Percentiles rank a stretch among this genome's conserved stretches.
phyloP scores from a whole-genome alignment of 1,140 invertebrate species.

The Portunus trituberculatus region DNA sequence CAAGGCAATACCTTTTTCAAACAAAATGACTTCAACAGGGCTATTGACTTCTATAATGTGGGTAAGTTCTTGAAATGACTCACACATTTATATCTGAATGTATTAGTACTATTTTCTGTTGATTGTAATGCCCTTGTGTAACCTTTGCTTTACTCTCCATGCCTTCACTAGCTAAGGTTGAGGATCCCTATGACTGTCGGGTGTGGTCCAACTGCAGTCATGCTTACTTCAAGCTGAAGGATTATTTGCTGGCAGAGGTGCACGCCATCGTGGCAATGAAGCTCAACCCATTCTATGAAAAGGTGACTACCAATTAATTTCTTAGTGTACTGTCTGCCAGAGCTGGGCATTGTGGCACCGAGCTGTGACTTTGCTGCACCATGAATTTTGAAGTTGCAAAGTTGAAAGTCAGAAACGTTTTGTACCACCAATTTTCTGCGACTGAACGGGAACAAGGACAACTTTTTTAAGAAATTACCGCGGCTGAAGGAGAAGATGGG shows the following conservation, averaged over 20 bases:
- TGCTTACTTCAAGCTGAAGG: slow-evolving; percentile 43
- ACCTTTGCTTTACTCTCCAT: neutral
- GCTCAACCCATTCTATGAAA: slow-evolving; percentile 59
- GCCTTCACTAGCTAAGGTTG: slow-evolving; percentile 16
- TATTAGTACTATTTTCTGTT: neutral
- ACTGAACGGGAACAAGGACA: too few relatives aligned
- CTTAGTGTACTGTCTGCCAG: neutral
- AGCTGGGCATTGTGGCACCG: too few relatives aligned
- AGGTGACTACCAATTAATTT: neutral
- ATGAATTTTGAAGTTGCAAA: too few relatives aligned
- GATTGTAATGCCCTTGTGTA: neutral
- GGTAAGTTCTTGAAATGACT: slow-evolving; percentile 37
- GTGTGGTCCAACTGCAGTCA: slow-evolving; percentile 66
- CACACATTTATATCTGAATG: neutral
- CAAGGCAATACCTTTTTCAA: slow-evolving; percentile 54
- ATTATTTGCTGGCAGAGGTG: slow-evolving; percentile 38
- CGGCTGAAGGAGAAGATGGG: too few relatives aligned
- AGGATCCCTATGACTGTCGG: slow-evolving; percentile 61
- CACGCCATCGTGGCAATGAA: slow-evolving; percentile 64
- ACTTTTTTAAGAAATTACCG: too few relatives aligned
- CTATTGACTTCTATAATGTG: slow-evolving; percentile 51
- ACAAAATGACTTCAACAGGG: slow-evolving; percentile 22
- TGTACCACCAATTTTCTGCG: neutral
- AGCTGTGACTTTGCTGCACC: neutral
- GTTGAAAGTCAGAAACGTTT: too few relatives aligned